phyloP scores from a whole-genome alignment of 2,797 vertebrate genomes.

The Darevskia nairensis region DNA sequence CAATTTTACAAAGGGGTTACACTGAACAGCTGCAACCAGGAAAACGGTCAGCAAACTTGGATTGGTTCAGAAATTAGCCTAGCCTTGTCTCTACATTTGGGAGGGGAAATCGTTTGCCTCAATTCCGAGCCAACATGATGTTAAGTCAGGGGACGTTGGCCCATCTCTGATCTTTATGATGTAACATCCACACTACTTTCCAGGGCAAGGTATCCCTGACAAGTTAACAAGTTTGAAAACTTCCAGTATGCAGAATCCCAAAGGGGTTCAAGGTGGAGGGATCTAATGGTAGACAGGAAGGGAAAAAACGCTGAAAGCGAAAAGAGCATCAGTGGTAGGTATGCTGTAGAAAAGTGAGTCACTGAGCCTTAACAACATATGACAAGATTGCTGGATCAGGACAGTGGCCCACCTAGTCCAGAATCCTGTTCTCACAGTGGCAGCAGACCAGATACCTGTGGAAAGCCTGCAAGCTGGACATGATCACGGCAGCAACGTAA shows the following conservation, averaged over 20 bases:
- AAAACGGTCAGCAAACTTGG: neutral
- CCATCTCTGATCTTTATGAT: neutral
- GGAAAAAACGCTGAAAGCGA: slow-evolving; percentile 54
- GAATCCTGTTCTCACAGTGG: too few relatives aligned
- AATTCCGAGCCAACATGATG: neutral
- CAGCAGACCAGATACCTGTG: too few relatives aligned
- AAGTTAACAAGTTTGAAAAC: neutral
- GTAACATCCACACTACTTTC: neutral
- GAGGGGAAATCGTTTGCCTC: neutral
- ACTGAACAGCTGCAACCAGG: neutral
- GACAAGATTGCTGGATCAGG: too few relatives aligned
- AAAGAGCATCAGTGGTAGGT: slow-evolving; percentile 41
- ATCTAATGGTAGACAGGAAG: slow-evolving; percentile 43
- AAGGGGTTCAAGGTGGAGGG: slow-evolving; percentile 47
- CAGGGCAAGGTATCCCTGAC: neutral
- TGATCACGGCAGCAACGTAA: slow-evolving; percentile 9
- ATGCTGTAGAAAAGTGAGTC: slow-evolving; percentile 64
- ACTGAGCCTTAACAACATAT: slow-evolving; percentile 7
- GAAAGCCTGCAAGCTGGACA: too few relatives aligned
- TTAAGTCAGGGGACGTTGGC: neutral
- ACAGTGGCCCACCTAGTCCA: too few relatives aligned
- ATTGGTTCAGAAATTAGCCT: neutral
- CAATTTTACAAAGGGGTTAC: neutral
- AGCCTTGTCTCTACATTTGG: neutral
- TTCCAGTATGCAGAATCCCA: slow-evolving; percentile 44